These are phyloP conservation scores for Bursaphelenchus mucronatus DNA, from an alignment of 1,140 invertebrate genomes.

Conservation along the genomic window DNA sequence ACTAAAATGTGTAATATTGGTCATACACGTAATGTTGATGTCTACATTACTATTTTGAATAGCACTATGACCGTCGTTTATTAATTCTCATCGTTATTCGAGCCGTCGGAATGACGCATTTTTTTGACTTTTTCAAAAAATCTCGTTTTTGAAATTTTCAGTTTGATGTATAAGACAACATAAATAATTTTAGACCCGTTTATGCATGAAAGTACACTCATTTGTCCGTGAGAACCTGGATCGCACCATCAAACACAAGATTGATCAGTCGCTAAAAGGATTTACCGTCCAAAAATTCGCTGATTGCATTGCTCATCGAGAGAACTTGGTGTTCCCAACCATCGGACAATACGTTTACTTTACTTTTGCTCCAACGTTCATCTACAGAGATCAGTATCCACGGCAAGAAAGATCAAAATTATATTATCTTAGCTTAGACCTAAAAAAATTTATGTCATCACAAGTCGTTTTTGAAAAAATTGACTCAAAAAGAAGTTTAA, in stretches of 20 bases:
- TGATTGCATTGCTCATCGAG: constrained; percentile 5
- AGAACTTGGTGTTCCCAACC: constrained; percentile 31
- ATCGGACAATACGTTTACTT: constrained; percentile 54
- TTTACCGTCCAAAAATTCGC: constrained; percentile 3
- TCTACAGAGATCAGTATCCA: constrained; percentile 53
- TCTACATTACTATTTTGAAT: no score
- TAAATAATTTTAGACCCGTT: constrained; percentile 46
- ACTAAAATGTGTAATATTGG: no score
- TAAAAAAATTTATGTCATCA: no score
- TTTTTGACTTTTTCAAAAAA: no score
- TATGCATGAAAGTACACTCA: constrained; percentile 59
- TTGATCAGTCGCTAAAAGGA: not conserved
- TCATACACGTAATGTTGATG: no score
- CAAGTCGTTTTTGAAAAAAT: no score
- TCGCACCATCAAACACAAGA: constrained; percentile 36
- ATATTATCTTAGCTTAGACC: not conserved
- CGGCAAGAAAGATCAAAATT: constrained; percentile 12
- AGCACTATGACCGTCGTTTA: no score
- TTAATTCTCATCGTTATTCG: no score
- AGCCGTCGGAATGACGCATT: no score
- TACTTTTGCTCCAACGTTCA: constrained; percentile 56
- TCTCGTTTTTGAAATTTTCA: not conserved
- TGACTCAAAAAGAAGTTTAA: no score
- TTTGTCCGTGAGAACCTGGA: constrained; percentile 56
- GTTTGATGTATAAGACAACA: not conserved